Evolutionary conservation across 2,888 invertebrate genomes (phyloP).

Genomic region (Cosmopolites sordidus): DNA sequence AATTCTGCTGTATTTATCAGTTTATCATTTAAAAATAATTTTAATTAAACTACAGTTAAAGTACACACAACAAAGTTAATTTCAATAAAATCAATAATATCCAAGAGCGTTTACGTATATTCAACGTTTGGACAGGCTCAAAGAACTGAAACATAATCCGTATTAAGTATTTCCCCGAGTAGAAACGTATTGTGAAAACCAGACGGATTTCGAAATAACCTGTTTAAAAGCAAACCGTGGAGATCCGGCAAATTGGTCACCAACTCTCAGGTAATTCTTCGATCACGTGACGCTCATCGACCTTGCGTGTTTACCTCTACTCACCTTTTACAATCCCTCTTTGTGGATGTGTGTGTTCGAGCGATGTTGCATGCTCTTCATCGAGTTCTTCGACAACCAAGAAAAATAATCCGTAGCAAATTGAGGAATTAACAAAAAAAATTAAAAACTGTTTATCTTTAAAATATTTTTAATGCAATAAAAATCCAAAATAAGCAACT

Average conservation of each 20-base stretch:
- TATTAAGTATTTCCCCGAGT: conserved; percentile 13
- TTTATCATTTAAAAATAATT: too few relatives aligned
- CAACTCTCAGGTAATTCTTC: conserved; percentile 19
- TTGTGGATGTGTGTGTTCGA: conserved; percentile 2
- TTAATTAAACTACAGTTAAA: too few relatives aligned
- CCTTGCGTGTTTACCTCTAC: conserved; percentile 21
- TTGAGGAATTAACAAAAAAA: too few relatives aligned
- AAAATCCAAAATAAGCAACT: too few relatives aligned
- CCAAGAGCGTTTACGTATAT: too few relatives aligned
- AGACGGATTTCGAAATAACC: conserved; percentile 24
- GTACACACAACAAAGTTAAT: too few relatives aligned
- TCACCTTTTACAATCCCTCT: conserved; percentile 23
- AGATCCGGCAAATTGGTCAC: conserved; percentile 21
- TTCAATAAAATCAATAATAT: too few relatives aligned
- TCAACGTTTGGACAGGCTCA: background rate
- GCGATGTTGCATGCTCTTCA: conserved; percentile 5
- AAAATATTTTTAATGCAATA: too few relatives aligned
- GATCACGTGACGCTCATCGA: conserved; percentile 22
- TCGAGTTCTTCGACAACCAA: background rate
- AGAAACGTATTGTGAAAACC: conserved; percentile 14
- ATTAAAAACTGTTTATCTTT: too few relatives aligned
- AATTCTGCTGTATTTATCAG: too few relatives aligned
- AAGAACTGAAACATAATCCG: background rate
- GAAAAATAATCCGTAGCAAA: too few relatives aligned
- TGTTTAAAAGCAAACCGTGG: conserved; percentile 17